Percentiles rank a stretch among this genome's conserved stretches.
Conservation (phyloP, 1,140 invertebrate species). For the Drosophila orosa region DNA sequence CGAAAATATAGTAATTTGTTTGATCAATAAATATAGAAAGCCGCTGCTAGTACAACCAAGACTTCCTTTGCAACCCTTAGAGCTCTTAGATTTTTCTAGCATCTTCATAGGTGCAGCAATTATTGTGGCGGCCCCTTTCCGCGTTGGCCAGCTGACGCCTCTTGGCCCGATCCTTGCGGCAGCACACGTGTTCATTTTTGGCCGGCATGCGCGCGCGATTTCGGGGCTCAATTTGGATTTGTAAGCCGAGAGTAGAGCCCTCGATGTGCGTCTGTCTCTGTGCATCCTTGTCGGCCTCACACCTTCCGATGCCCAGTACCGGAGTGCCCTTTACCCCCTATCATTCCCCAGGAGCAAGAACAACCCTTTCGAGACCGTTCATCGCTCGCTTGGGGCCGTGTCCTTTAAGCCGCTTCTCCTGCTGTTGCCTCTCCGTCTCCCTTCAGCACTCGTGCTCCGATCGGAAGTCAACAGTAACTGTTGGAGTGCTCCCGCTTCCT, state of each 20-base stretch:
- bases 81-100: constrained; percentile 24
- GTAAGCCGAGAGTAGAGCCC: constrained; percentile 71
- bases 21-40: background rate
- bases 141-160: constrained; percentile 62
- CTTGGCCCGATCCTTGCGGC: constrained; percentile 9
- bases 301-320: constrained; percentile 45
- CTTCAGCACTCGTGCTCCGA: constrained; percentile 69
- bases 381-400: constrained; percentile 41
- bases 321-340: constrained; percentile 4
- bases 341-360: constrained; percentile 33
- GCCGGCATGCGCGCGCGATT: constrained; percentile 66
- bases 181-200: constrained; percentile 68
- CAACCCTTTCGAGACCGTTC: constrained; percentile 62
- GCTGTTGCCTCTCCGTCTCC: constrained; percentile 54
- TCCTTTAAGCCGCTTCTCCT: constrained; percentile 79
- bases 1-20: background rate
- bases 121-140: constrained; percentile 20
- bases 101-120: constrained; percentile 23
- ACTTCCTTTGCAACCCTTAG: constrained; percentile 1
- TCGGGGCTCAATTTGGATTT: constrained; percentile 73
- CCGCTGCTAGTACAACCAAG: background rate
- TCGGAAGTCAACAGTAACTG: constrained; percentile 80
- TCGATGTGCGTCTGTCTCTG: constrained; percentile 47
- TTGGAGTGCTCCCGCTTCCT: constrained; percentile 71
- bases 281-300: constrained; percentile 75